phyloP scores from a whole-genome alignment of 2,888 invertebrate genomes.

The Pachycephus smyrnensis region DNA sequence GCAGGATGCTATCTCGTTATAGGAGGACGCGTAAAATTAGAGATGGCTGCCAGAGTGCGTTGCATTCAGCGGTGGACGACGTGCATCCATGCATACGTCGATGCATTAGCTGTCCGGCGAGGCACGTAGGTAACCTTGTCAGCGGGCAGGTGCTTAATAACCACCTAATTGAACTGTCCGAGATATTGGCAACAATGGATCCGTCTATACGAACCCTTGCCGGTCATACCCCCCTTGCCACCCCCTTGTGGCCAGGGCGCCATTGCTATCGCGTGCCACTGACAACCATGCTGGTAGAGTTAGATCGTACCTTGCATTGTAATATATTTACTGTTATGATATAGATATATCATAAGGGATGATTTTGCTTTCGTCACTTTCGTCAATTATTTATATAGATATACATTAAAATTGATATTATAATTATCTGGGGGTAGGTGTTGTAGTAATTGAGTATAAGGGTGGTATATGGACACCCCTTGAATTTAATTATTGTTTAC shows the following conservation, averaged over 20 bases:
- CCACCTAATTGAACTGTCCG: conserved; percentile 57
- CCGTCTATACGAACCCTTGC: conserved; percentile 7
- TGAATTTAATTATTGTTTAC: neutral
- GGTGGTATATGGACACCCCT: neutral
- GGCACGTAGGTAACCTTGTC: conserved; percentile 48
- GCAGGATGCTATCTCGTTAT: neutral
- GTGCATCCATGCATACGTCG: neutral
- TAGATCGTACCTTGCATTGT: neutral
- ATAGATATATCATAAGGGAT: neutral
- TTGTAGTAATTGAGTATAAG: neutral
- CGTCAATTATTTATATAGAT: neutral
- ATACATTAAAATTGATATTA: neutral
- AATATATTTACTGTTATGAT: neutral
- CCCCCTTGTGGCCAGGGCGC: neutral
- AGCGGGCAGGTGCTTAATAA: conserved; percentile 53
- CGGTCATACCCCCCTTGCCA: neutral
- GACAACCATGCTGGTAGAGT: neutral
- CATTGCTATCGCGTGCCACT: neutral
- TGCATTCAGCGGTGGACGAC: conserved; percentile 3
- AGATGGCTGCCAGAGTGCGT: neutral
- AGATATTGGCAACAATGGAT: conserved; percentile 48
- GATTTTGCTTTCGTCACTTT: no score
- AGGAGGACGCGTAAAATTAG: neutral
- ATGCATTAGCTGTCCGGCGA: conserved; percentile 30
- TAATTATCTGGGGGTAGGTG: neutral